A percentile compares a stretch with the other conserved stretches of the same genome.
phyloP scores from a whole-genome alignment of 2,797 vertebrate species.

The Echeneis naucrates region DNA sequence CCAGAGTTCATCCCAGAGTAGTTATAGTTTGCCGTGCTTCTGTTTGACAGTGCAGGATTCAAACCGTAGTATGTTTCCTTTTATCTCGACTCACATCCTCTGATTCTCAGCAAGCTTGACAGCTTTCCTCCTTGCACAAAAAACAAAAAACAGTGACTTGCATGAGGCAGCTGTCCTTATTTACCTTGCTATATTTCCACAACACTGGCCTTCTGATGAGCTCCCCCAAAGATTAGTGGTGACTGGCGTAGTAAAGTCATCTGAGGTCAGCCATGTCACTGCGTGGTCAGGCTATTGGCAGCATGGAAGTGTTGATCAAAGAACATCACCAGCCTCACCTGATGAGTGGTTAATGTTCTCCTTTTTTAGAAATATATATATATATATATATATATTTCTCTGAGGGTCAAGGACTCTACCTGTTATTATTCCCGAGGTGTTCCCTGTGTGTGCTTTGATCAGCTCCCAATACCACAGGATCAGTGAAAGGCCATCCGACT shows the following conservation, averaged over 20 bases:
- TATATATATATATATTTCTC: no score
- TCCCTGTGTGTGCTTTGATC: slow-evolving; percentile 69
- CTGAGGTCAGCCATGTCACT: slow-evolving; percentile 62
- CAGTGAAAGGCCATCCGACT: slow-evolving; percentile 39
- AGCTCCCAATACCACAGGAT: slow-evolving; percentile 35
- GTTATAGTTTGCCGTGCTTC: not conserved
- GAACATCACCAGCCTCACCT: slow-evolving; percentile 37
- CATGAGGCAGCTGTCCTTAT: slow-evolving; percentile 63
- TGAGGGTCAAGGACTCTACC: slow-evolving; percentile 63
- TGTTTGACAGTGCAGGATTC: slow-evolving; percentile 18
- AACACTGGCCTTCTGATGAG: slow-evolving; percentile 62
- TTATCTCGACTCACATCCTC: slow-evolving; percentile 4
- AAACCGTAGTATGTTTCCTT: slow-evolving; percentile 15
- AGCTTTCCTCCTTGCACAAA: slow-evolving; percentile 33
- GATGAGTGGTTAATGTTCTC: slow-evolving; percentile 66
- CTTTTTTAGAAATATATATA: no score
- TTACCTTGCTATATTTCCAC: slow-evolving; percentile 61
- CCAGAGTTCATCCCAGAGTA: not conserved
- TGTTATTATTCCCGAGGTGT: slow-evolving; percentile 63
- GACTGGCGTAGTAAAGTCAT: slow-evolving; percentile 57
- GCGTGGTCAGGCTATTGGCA: slow-evolving; percentile 44
- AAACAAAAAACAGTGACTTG: slow-evolving; percentile 58
- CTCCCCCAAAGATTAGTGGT: slow-evolving; percentile 52
- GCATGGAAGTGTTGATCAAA: slow-evolving; percentile 69
- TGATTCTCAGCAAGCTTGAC: slow-evolving; percentile 49